Conservation (phyloP, 2,888 invertebrate genomes). For the Lysandra coridon region DNA sequence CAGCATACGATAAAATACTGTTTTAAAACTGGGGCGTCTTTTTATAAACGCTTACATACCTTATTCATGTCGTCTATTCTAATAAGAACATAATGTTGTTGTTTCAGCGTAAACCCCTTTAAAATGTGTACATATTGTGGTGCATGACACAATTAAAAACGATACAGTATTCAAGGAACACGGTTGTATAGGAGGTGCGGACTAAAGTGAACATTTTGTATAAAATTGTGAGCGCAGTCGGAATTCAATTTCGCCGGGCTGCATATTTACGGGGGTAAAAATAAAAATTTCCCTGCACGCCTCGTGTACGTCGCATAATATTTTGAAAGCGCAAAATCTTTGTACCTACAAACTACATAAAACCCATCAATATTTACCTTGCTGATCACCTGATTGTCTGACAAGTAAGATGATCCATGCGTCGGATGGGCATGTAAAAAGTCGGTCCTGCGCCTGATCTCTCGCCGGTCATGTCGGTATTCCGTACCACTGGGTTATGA, state of each 20-base stretch:
- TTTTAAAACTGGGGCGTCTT: too few relatives aligned
- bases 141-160: constrained; percentile 18
- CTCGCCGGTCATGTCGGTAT: too few relatives aligned
- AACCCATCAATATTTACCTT: too few relatives aligned
- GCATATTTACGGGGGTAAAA: constrained; percentile 27
- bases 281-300: constrained; percentile 26
- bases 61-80: not conserved
- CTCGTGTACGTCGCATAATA: not conserved
- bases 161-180: not conserved
- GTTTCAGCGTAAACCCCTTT: not conserved
- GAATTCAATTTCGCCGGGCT: constrained; percentile 24
- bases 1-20: too few relatives aligned
- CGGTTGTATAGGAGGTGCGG: not conserved
- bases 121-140: not conserved
- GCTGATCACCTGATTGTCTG: too few relatives aligned
- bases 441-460: too few relatives aligned
- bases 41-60: not conserved
- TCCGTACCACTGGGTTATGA: too few relatives aligned
- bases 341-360: too few relatives aligned
- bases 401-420: too few relatives aligned
- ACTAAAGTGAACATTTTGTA: constrained; percentile 23
- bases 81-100: not conserved
- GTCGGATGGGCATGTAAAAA: too few relatives aligned
- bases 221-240: not conserved
- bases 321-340: not conserved